A percentile compares a stretch with the other conserved stretches of the same genome.
phyloP scores from a whole-genome alignment of 2,888 invertebrate species.

The Orgyia antiqua region DNA sequence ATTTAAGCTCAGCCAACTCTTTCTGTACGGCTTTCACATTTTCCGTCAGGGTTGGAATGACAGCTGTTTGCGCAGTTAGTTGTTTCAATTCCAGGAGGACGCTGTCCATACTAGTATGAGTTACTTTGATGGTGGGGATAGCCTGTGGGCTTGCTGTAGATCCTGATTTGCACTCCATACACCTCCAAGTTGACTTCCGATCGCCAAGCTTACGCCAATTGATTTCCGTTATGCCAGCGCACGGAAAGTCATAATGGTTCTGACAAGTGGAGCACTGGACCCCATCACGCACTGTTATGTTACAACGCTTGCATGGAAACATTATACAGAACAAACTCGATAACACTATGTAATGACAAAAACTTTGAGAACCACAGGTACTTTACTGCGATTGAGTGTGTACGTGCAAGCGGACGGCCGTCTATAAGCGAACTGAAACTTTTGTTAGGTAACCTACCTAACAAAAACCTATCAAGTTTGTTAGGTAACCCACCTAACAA shows the following conservation, averaged over 20 bases:
- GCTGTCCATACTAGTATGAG: not conserved
- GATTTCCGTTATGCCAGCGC: conserved; percentile 2
- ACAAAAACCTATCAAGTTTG: too few relatives aligned
- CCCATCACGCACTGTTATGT: not conserved
- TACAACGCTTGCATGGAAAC: not conserved
- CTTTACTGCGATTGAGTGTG: too few relatives aligned
- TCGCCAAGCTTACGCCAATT: not conserved
- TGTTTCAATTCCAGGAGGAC: not conserved
- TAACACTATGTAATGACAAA: too few relatives aligned
- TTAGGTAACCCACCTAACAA: too few relatives aligned
- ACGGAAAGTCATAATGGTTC: conserved; percentile 1
- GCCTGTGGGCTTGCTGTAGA: not conserved
- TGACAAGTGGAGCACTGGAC: not conserved
- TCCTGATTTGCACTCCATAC: not conserved
- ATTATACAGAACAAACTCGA: too few relatives aligned
- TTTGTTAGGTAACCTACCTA: too few relatives aligned
- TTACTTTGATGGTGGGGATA: not conserved
- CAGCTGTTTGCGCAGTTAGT: not conserved
- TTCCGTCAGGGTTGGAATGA: not conserved
- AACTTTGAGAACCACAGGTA: too few relatives aligned
- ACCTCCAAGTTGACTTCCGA: conserved; percentile 1
- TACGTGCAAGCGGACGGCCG: too few relatives aligned
- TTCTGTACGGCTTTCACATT: not conserved
- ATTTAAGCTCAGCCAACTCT: not conserved
- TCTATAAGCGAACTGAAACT: too few relatives aligned